phyloP scores from a whole-genome alignment of 1,140 invertebrate genomes.

The Diachasmimorpha longicaudata region DNA sequence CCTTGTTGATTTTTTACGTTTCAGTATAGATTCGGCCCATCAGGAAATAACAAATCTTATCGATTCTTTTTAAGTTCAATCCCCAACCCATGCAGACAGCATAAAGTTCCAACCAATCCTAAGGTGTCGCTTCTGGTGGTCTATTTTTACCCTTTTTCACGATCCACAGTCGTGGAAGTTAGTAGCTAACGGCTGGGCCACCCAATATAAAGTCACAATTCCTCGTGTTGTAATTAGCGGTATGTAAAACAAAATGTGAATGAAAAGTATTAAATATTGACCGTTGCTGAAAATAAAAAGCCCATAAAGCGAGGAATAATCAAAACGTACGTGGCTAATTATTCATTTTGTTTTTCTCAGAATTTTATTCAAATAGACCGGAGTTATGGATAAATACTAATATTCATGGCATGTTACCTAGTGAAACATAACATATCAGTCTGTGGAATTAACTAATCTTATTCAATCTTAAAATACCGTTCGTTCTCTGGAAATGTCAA shows the following conservation, averaged over 20 bases:
- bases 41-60: background rate
- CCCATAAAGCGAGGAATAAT: background rate
- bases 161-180: conserved; percentile 46
- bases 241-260: conserved; percentile 31
- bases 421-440: no score
- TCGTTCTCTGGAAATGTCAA: no score
- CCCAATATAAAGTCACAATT: conserved; percentile 51
- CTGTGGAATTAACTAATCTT: no score
- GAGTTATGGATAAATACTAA: background rate
- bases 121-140: conserved; percentile 55
- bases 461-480: no score
- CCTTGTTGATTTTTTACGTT: no score
- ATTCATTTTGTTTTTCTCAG: background rate
- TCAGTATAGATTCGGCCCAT: background rate
- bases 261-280: background rate
- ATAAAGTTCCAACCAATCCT: conserved; percentile 31
- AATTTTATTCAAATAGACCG: background rate
- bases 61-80: background rate
- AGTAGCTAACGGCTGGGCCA: conserved; percentile 39
- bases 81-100: background rate
- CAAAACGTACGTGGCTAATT: background rate
- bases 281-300: background rate
- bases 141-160: conserved; percentile 51
- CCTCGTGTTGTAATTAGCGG: conserved; percentile 43
- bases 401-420: no score